Base-by-base conservation (phyloP, 1,140 invertebrate genomes). In the Parapsyche elsis region DNA sequence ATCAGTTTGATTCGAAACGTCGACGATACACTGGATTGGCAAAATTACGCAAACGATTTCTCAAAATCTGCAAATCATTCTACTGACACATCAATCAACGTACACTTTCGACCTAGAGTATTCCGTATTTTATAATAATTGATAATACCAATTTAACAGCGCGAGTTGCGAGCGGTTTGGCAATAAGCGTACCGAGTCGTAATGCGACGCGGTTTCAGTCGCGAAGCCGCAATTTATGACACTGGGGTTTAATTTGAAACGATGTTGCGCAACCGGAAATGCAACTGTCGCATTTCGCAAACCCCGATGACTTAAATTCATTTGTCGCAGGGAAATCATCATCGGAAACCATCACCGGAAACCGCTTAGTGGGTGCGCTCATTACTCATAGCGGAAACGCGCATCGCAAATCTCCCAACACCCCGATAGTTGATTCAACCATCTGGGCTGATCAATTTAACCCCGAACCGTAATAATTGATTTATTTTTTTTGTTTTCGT, bases 211-310 rank as follows among this genome's bases (percentile, higher is more conserved):
- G 71, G 24, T 16, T 30, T 38, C 71, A 45, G 16, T 46, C 30
- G 71, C 0, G 71, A 46, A 49, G 23, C 71, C 71, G 71, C 71
- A 73, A 73, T 73, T 73, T 73, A 73, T 73, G 71, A 46, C 38
- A 24, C 26, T n/a, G n/a, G 71, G 38, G 16, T 73, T 23, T 73
- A 73, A 73, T 73, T 73, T 38, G 45, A 73, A 21, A 38, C 38
- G 24, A 23, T 67, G 45, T 73, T 67, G 64, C 64, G 64, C 49
- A 53, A 38, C 30, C 30, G 30, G 21, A 61, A 61, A 67, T 67
- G 64, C 57, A 61, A 61, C 57, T 61, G 57, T 61, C 57, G 57
- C 64, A 67, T 67, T 67, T 67, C 23, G 10, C 23, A 67, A 14
- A 53, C 49, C 16, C 49, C 49, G 49, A 14, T 38, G 30, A 38